Evolutionary conservation across 2,113 vertebrate species (phyloP).

Genomic region (Neogale vison): DNA sequence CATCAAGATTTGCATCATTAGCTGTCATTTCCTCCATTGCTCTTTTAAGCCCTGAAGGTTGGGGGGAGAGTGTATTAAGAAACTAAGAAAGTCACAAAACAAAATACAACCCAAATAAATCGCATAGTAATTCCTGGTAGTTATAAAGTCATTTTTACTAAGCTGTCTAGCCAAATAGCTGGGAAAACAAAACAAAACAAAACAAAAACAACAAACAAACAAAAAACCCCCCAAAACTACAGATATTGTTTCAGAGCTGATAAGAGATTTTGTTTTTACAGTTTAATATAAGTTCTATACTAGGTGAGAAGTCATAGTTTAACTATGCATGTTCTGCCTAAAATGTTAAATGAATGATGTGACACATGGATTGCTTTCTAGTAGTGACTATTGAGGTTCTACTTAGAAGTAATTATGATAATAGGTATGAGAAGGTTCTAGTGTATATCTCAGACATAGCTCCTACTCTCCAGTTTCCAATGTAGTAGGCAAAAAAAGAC

Average conservation of each 20-base stretch:
- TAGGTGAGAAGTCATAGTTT: constrained; percentile 79
- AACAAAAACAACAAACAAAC: no score
- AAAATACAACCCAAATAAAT: not conserved
- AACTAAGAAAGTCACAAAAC: not conserved
- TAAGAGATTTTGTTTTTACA: constrained; percentile 79
- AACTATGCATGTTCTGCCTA: constrained; percentile 30
- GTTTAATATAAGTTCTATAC: constrained; percentile 75
- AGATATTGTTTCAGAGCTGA: constrained; percentile 45
- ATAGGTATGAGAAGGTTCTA: not conserved
- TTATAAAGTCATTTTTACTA: not conserved
- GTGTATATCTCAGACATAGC: not conserved
- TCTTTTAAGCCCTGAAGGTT: not conserved
- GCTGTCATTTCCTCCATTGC: not conserved
- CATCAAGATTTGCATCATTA: constrained; percentile 69
- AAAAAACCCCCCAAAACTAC: no score
- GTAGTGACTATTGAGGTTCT: not conserved
- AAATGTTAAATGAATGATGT: not conserved
- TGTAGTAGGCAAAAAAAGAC: not conserved
- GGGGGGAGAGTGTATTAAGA: not conserved
- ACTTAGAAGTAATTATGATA: not conserved
- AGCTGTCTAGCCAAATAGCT: not conserved
- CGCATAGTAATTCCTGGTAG: not conserved
- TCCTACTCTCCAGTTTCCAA: not conserved
- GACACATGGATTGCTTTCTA: not conserved
- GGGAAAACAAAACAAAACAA: not conserved